phyloP scores from a whole-genome alignment of 1,140 invertebrate species.

The Eulimnadia texana region DNA sequence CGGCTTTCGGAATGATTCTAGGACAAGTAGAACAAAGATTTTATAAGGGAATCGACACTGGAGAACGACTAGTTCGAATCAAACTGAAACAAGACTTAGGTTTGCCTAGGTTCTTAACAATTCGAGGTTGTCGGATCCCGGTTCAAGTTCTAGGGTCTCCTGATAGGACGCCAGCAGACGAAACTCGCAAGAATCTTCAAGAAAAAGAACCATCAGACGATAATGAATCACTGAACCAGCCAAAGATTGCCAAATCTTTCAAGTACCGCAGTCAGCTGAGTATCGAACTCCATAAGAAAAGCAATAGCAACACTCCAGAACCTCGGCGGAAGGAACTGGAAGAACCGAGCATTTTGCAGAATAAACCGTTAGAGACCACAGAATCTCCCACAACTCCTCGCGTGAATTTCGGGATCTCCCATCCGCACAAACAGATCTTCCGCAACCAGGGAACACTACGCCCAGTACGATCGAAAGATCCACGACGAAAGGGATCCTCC shows the following conservation, averaged over 20 bases:
- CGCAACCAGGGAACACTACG: too few species aligned
- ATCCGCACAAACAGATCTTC: too few species aligned
- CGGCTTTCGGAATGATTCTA: conserved; percentile 28
- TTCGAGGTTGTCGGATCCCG: conserved; percentile 25
- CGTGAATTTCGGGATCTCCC: not conserved
- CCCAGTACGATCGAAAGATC: not conserved
- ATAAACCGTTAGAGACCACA: too few species aligned
- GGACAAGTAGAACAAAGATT: conserved; percentile 29
- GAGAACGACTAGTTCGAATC: conserved; percentile 29
- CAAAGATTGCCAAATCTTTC: conserved; percentile 15
- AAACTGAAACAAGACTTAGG: conserved; percentile 22
- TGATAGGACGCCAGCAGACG: not conserved
- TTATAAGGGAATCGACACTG: conserved; percentile 31
- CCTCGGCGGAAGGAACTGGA: too few species aligned
- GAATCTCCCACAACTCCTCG: too few species aligned
- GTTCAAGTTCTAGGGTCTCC: not conserved
- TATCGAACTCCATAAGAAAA: not conserved
- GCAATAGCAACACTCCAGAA: too few species aligned
- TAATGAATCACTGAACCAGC: not conserved
- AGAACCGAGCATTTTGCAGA: too few species aligned
- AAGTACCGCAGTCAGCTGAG: conserved; percentile 16
- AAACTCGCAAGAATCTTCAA: not conserved
- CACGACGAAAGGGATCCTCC: not conserved
- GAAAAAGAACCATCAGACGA: not conserved
- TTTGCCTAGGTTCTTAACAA: conserved; percentile 23